Base-by-base conservation (phyloP, 2,113 vertebrate genomes). In the Tachysurus vachellii region DNA sequence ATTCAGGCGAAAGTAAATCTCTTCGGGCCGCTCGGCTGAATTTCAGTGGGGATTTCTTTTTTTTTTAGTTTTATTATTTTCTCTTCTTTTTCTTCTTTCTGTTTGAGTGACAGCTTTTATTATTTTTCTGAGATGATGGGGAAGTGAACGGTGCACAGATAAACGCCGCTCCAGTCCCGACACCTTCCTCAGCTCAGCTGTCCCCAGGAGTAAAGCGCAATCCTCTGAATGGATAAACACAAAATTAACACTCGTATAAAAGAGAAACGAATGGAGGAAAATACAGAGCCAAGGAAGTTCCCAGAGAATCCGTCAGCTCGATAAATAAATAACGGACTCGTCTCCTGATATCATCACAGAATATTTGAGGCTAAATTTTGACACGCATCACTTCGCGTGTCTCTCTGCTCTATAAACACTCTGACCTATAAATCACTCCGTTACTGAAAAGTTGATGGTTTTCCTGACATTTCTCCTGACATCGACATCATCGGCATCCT, bases 31-130 rank as follows among this genome's bases (percentile, higher is more conserved):
- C 61, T 12, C 42, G 53, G 5, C 44, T 81, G 75, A 86, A 53
- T 73, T 86, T 75, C 76, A 56, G 62, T 47, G n/a, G 47, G 81
- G 56, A 42, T 68, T 23, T 82, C 36, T 42, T 76, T 64, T 53
- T 79, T 3, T 64, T 66, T 16, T 50, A 50, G 5, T 50, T 14
- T 42, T 36, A 54, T 56, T 64, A 66, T 6, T 50, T 47, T 21
- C 13, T 13, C 21, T 26, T 13, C 3, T 47, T 77, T 1, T 28
- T n/a, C 26, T 79, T 54, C n/a, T 47, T 53, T 2, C 5, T 53
- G 82, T 70, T 47, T 91, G 93, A 93, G 64, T 88, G 91, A 91
- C 94, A 44, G 84, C 87, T 89, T 59, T 89, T 80, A 89, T 82
- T 90, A 88, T 87, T 89, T 91, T 91, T 77, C 86, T 88, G 44